These are phyloP conservation scores for Cheilosia soror DNA, from an alignment of 2,888 invertebrate genomes.

Conservation along the genomic window DNA sequence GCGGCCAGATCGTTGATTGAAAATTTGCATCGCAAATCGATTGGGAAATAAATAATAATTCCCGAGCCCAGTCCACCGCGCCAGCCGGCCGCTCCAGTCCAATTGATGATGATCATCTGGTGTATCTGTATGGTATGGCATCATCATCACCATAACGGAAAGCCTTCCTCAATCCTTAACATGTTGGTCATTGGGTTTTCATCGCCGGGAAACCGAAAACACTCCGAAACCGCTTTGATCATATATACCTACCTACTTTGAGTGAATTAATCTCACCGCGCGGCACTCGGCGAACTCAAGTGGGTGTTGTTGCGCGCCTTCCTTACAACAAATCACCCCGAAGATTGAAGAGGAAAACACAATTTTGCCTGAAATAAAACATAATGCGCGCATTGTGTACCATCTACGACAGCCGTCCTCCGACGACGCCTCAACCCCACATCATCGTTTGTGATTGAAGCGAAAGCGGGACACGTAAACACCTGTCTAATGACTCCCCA, in stretches of 20 bases:
- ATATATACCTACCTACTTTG: conserved; percentile 8
- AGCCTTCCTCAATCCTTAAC: conserved; percentile 66
- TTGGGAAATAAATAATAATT: conserved; percentile 71
- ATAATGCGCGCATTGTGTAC: conserved; percentile 48
- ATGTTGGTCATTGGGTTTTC: conserved; percentile 64
- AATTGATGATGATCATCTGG: conserved; percentile 68
- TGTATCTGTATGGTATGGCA: conserved; percentile 36
- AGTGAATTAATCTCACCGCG: conserved; percentile 51
- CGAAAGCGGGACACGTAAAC: conserved; percentile 71
- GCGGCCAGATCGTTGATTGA: conserved; percentile 65
- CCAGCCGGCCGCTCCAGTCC: conserved; percentile 33
- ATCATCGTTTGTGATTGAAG: conserved; percentile 47
- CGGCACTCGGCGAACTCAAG: background rate
- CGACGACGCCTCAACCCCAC: conserved; percentile 17
- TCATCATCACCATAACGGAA: conserved; percentile 54
- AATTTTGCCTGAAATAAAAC: conserved; percentile 53
- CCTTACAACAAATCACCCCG: conserved; percentile 41
- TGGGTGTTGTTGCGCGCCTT: conserved; percentile 27
- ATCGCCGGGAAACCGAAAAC: conserved; percentile 58
- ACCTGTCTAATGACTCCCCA: conserved; percentile 72
- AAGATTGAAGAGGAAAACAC: conserved; percentile 45
- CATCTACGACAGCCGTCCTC: background rate
- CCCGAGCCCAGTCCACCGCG: conserved; percentile 8
- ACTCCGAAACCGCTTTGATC: conserved; percentile 65
- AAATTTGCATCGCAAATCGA: conserved; percentile 70